A percentile compares a stretch with the other conserved stretches of the same genome.
Evolutionary conservation across 1,140 invertebrate genomes (phyloP).

Genomic region (Ceratoteleas bidentatus): DNA sequence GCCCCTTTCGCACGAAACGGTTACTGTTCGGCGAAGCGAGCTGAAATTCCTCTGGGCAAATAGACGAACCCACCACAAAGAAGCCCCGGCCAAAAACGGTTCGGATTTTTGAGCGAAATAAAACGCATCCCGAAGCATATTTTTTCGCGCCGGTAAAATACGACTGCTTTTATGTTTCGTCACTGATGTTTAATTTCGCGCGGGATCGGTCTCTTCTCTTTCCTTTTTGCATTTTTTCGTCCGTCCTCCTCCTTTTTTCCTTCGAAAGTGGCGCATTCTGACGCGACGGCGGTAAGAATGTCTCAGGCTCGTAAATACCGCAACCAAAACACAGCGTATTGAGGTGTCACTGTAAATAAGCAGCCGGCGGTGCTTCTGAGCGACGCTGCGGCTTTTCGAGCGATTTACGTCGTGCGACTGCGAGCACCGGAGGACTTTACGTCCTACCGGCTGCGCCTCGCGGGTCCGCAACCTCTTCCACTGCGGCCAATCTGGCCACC

Average conservation of each 20-base stretch:
- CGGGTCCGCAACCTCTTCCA: slow-evolving; percentile 37
- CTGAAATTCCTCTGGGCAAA: too few species aligned
- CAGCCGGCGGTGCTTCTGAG: slow-evolving; percentile 66
- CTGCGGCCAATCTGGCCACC: slow-evolving; percentile 63
- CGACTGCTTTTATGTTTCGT: slow-evolving; percentile 43
- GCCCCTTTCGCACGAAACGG: too few species aligned
- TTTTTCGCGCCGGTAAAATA: slow-evolving; percentile 23
- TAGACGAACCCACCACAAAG: too few species aligned
- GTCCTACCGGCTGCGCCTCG: slow-evolving; percentile 42
- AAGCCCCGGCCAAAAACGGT: too few species aligned
- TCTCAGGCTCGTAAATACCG: slow-evolving; percentile 62
- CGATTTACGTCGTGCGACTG: slow-evolving; percentile 66
- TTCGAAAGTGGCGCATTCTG: slow-evolving; percentile 30
- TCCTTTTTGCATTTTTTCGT: slow-evolving; percentile 15
- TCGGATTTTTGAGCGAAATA: slow-evolving; percentile 5
- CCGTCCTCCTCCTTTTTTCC: neutral
- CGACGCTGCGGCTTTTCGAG: slow-evolving; percentile 58
- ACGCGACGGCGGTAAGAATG: slow-evolving; percentile 39
- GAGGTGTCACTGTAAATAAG: slow-evolving; percentile 70
- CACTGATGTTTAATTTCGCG: slow-evolving; percentile 45
- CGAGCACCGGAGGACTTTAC: slow-evolving; percentile 48
- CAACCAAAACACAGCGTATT: slow-evolving; percentile 60
- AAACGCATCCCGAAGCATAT: slow-evolving; percentile 11
- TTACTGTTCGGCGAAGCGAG: too few species aligned
- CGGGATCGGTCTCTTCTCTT: slow-evolving; percentile 19